A percentile compares a stretch with the other conserved stretches of the same genome.
Conservation (phyloP, 2,113 vertebrate genomes). For the Zingel zingel region DNA sequence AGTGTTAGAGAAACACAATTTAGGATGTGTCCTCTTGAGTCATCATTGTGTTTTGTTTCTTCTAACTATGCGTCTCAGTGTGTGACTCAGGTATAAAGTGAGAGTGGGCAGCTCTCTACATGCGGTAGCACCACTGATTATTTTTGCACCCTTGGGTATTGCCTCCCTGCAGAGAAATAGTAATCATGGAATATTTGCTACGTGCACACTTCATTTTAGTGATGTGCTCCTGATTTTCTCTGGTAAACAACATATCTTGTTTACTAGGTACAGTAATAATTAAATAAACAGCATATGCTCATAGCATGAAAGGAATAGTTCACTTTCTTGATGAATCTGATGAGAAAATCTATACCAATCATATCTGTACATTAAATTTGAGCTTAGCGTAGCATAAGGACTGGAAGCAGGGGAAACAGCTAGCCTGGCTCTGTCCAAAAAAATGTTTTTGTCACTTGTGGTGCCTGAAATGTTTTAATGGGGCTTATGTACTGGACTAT, state of each 20-base stretch:
- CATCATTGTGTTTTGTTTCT: conserved; percentile 27
- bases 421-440: background rate
- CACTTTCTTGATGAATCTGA: background rate
- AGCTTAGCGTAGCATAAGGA: background rate
- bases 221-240: conserved; percentile 24
- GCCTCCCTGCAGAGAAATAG: conserved; percentile 51
- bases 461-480: background rate
- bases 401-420: background rate
- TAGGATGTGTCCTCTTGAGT: conserved; percentile 40
- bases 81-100: conserved; percentile 61
- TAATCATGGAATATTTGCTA: conserved; percentile 58
- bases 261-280: conserved; percentile 2
- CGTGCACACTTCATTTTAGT: conserved; percentile 28
- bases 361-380: background rate
- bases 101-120: conserved; percentile 35
- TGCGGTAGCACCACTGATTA: conserved; percentile 36
- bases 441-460: fast-evolving
- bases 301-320: background rate
- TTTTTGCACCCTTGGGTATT: conserved; percentile 46
- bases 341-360: background rate
- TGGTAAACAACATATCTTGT: conserved; percentile 25
- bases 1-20: conserved; percentile 37
- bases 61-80: background rate
- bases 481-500: background rate
- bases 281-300: background rate